Evolutionary conservation across 1,140 invertebrate genomes (phyloP), one percentile per base, ranked within the genome.

Genomic region (Aphelenchoides fujianensis): DNA sequence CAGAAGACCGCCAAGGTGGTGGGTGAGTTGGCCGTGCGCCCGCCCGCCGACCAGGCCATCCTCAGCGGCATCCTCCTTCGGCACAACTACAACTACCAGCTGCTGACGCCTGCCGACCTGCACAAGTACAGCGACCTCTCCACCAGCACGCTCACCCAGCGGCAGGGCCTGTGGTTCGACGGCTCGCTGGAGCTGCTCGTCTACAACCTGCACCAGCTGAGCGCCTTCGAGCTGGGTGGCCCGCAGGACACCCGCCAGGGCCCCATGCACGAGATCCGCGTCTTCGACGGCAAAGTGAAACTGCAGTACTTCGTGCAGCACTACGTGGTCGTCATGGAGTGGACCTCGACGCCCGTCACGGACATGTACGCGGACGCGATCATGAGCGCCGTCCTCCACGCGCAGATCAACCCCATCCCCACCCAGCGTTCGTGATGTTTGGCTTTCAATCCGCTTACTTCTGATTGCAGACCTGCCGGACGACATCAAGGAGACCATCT

Each of bases 311-410:
- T 72, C 52, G 41, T 37, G 23, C 41, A 27, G 9, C 68, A 72
- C 27, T 7, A 72, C 31, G 63, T 80, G 2, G 66, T 81, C 59
- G 64, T 78, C 72, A 75, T 88, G 48, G 85, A 93, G 88, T 98
- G 96, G 96, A 86, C 90, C 19, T 92, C 94, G 19, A 93, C 91
- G 82, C 94, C 95, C 9, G 90, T 96, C 23, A 92, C 93, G 82
- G 95, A 98, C 85, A 97, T 98, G 92, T 97, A 92, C 86, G 94
- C 95, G 0, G 95, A 98, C 87, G 91, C 94, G 23, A 90, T 96
- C 12, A 86, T 97, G 35, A 91, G 92, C 7, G 92, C 78, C 1
- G 68, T 84, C 63, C 48, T 84, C n/a, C 82, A 81, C 62, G 79
- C 79, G 19, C 70, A 81, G 57, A 71, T 70, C 0, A 81, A 81